These are phyloP conservation scores for Samia ricini DNA, from an alignment of 1,140 invertebrate genomes.

Conservation along the genomic window DNA sequence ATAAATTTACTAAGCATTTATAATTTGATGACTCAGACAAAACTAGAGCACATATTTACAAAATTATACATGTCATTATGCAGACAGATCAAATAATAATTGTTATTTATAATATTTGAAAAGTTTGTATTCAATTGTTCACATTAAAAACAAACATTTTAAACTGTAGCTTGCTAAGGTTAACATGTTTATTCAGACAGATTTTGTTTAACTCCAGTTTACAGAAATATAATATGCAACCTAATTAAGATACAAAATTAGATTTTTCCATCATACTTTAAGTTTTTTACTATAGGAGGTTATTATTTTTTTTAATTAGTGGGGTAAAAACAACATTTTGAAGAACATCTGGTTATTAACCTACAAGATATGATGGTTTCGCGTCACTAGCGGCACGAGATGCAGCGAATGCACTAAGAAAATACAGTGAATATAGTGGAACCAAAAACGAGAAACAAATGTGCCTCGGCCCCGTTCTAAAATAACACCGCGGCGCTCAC, in stretches of 20 bases:
- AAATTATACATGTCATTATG: neutral
- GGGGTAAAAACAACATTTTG: neutral
- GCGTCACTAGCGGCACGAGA: neutral
- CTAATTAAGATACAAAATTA: neutral
- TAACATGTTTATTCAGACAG: neutral
- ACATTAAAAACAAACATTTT: neutral
- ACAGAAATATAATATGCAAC: neutral
- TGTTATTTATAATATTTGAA: neutral
- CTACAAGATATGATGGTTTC: neutral
- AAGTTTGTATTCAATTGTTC: no score
- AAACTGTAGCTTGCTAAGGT: neutral
- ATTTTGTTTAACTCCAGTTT: neutral
- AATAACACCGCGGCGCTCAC: slow-evolving; percentile 45
- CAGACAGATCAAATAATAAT: neutral
- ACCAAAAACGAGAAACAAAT: slow-evolving; percentile 47
- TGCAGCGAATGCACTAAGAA: slow-evolving; percentile 3
- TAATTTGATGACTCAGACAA: neutral
- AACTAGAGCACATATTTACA: neutral
- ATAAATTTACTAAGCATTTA: no score
- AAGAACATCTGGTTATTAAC: neutral
- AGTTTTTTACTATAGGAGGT: neutral
- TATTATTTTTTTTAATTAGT: neutral
- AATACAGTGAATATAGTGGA: slow-evolving; percentile 34
- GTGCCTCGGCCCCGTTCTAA: slow-evolving; percentile 44
- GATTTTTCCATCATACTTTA: neutral